These are phyloP conservation scores for Lathamus discolor DNA, from an alignment of 2,113 vertebrate genomes.

Conservation along the genomic window DNA sequence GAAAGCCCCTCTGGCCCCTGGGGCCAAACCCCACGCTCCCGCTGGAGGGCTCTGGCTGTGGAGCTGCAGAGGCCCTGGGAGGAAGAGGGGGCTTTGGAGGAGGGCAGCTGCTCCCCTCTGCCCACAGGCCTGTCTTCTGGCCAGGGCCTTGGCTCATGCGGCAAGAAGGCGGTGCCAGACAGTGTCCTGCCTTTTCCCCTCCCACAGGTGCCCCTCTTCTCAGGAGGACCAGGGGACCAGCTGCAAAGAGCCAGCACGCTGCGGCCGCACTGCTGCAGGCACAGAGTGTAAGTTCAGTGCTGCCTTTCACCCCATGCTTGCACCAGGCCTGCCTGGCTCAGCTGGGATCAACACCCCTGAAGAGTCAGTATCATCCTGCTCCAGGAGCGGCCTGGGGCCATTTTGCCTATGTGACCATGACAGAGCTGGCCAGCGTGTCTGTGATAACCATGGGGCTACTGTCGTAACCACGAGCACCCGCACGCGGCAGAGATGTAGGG, in stretches of 20 bases:
- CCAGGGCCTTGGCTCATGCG: not conserved
- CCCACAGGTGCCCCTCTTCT: not conserved
- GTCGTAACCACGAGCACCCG: not conserved
- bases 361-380: not conserved
- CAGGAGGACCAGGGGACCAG: not conserved
- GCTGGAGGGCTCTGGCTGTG: not conserved
- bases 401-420: not conserved
- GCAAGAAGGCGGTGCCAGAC: not conserved
- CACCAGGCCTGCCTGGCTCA: not conserved
- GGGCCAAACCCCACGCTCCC: not conserved
- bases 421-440: not conserved
- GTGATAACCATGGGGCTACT: not conserved
- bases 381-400: not conserved
- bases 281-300: not conserved
- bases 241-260: not conserved
- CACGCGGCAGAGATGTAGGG: not conserved
- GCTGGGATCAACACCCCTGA: too few species aligned
- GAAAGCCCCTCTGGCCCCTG: not conserved
- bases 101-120: not conserved
- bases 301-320: not conserved
- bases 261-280: not conserved
- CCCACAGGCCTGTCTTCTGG: not conserved
- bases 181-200: not conserved
- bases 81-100: not conserved
- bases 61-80: not conserved